Base-by-base conservation (phyloP, 2,113 vertebrate species). In the Calyptommatus sinebrachiatus region DNA sequence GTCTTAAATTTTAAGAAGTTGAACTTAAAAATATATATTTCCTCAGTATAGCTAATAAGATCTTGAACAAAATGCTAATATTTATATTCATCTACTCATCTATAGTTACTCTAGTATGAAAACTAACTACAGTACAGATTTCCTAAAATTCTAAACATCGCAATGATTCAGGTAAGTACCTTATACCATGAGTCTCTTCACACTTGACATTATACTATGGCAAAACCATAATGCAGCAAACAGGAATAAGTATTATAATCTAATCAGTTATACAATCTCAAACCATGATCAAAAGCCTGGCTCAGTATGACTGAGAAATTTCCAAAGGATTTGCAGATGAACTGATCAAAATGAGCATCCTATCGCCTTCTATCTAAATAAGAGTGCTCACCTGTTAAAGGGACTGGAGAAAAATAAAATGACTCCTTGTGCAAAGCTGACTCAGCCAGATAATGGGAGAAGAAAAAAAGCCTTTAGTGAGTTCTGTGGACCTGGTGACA, bases 61-160 rank as follows among this genome's bases (percentile, higher is more conserved):
- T 65, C 1, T 6, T 76, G 69, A 21, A 2, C n/a, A 62, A 53
- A 70, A 66, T 12, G 28, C 24, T 53, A 1, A 21, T 1, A 4
- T 20, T 82, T 87, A 45, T 18, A 41, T 2, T 28, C 71, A 63
- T n/a, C 18, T 18, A 50, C 35, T 46, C 26, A 82, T 2, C 1
- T 35, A 63, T 28, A 76, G 45, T 12, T 75, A 45, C 14, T 28
- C 53, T 31, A 21, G 8, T 20, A 76, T 71, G 20, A 28, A 0
- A 0, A 46, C 7, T 14, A 46, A 83, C 57, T 0, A 1, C 1
- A 0, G 1, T 63, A 67, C 21, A 70, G n/a, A 20, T 45, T 73
- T 76, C 0, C 2, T 21, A 24, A 21, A 78, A 28, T 71, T 74
- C 65, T 71, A 28, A 26, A 68, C 10, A 11, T 65, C n/a, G 60